A percentile compares a stretch with the other conserved stretches of the same genome.
These are phyloP conservation scores for Pandion haliaetus DNA, from an alignment of 2,113 vertebrate genomes.

Conservation along the genomic window DNA sequence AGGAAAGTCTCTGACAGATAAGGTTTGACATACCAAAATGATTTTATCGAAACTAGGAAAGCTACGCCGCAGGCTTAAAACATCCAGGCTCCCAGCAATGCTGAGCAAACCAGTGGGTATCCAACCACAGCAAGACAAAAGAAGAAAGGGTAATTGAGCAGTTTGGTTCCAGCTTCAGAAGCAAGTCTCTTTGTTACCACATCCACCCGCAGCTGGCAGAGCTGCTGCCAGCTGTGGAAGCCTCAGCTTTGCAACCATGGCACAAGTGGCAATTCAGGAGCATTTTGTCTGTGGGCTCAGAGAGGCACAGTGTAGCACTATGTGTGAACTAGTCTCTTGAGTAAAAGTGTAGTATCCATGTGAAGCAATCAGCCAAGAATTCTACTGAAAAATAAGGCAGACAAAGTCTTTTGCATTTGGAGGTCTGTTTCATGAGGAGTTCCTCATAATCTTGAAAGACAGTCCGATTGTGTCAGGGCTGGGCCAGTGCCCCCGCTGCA, in stretches of 20 bases:
- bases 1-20: background rate
- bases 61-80: background rate
- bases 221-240: slow-evolving; percentile 21
- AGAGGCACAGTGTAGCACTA: background rate
- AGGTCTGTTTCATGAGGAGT: background rate
- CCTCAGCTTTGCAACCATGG: background rate
- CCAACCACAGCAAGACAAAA: slow-evolving; percentile 12
- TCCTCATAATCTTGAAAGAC: background rate
- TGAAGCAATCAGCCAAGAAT: background rate
- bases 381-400: background rate
- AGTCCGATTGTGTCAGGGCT: background rate
- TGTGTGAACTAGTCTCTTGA: background rate
- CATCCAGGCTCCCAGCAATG: background rate
- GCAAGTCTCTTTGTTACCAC: background rate
- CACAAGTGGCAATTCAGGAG: background rate
- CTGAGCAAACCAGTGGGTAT: background rate
- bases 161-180: slow-evolving; percentile 21
- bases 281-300: background rate
- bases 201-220: background rate
- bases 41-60: background rate
- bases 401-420: background rate
- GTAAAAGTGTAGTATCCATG: background rate
- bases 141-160: background rate
- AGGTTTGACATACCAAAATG: background rate
- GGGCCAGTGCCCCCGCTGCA: background rate